Evolutionary conservation across 2,797 vertebrate species (phyloP).

Genomic region (Rhabdophis nuchalis): DNA sequence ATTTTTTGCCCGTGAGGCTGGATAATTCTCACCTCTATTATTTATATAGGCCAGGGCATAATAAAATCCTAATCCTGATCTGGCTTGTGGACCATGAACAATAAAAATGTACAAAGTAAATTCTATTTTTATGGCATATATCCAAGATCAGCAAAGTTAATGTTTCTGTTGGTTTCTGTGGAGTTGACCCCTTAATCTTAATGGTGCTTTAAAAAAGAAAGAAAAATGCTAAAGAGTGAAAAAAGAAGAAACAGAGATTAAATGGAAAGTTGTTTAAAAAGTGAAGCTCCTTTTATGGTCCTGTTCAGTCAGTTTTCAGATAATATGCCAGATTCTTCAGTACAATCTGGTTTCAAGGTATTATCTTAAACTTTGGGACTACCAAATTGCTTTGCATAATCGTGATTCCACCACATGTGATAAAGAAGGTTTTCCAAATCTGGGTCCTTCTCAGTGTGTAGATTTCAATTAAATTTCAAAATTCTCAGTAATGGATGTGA

Average conservation of each 20-base stretch:
- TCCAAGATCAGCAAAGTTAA: slow-evolving; percentile 18
- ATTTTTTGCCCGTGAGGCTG: neutral
- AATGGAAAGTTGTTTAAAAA: neutral
- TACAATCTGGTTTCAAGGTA: neutral
- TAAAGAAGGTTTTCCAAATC: neutral
- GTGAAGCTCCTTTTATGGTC: neutral
- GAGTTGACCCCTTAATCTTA: slow-evolving; percentile 1
- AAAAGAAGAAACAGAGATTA: neutral
- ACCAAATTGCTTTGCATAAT: neutral
- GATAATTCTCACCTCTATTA: neutral
- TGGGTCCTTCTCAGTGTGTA: neutral
- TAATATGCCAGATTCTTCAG: neutral
- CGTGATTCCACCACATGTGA: neutral
- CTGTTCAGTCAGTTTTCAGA: neutral
- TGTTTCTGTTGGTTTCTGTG: neutral
- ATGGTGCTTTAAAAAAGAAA: neutral
- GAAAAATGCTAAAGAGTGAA: neutral
- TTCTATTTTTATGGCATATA: neutral
- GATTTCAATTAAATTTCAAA: neutral
- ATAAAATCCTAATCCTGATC: slow-evolving; percentile 4
- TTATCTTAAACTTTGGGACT: neutral
- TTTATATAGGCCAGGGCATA: neutral
- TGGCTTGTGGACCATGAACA: neutral
- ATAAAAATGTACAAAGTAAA: neutral
- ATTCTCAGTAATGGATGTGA: neutral